Evolutionary conservation across 2,888 invertebrate species (phyloP).

Genomic region (Meandrusa payeni): DNA sequence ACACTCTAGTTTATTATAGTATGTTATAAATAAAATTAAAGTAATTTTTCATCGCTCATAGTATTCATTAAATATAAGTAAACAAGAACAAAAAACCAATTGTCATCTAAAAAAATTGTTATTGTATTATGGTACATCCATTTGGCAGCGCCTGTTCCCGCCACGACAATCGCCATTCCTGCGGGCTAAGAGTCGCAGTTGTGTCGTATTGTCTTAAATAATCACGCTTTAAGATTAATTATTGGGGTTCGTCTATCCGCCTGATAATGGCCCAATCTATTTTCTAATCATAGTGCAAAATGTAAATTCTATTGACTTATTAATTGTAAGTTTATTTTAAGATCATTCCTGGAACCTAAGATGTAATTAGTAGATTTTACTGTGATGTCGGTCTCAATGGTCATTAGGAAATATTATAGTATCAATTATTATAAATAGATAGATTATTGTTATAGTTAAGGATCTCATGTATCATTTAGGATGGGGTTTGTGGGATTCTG

Average conservation of each 20-base stretch:
- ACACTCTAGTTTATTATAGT: too few species aligned
- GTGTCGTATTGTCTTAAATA: conserved; percentile 14
- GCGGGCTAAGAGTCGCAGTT: conserved; percentile 7
- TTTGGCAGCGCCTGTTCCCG: conserved; percentile 3
- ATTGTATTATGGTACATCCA: too few species aligned
- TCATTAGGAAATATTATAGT: conserved; percentile 71
- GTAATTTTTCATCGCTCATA: too few species aligned
- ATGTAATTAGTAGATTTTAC: conserved; percentile 72
- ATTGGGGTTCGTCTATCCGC: conserved; percentile 50
- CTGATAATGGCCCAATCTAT: conserved; percentile 53
- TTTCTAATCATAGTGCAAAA: conserved; percentile 66
- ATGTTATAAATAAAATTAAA: too few species aligned
- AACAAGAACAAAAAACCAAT: too few species aligned
- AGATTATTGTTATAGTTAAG: conserved; percentile 77
- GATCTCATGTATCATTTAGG: conserved; percentile 76
- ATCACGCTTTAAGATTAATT: conserved; percentile 27
- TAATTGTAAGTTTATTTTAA: conserved; percentile 56
- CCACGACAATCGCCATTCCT: conserved; percentile 3
- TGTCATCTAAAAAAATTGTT: too few species aligned
- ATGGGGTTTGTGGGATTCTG: conserved; percentile 68
- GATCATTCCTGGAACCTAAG: conserved; percentile 80
- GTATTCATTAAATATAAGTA: too few species aligned
- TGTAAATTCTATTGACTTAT: conserved; percentile 54
- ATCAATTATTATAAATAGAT: conserved; percentile 72
- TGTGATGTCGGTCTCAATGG: conserved; percentile 79